Base-by-base conservation (phyloP, 2,888 invertebrate genomes). In the Drymonia ruficornis region DNA sequence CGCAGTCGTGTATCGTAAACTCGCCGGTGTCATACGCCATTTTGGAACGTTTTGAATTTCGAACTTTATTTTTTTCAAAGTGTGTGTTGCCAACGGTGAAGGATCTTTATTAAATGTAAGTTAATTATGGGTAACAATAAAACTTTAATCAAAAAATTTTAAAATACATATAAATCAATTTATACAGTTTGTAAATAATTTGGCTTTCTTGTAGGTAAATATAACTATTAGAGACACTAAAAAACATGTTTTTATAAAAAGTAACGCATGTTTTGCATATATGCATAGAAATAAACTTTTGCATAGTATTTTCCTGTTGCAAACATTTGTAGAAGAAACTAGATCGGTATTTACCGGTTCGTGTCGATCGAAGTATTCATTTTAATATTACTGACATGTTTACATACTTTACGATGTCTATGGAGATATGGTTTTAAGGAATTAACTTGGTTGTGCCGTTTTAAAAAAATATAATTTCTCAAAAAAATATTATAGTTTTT, bases 1-100 rank as follows among this genome's bases (percentile, higher is more conserved):
- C 78, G 76, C 91, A 91, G 91, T 91, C 84, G 77, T 73, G 78
- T 79, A 76, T 75, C 74, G 84, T 78, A 73, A 70, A 81, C 79
- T 72, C 76, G 64, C 70, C 71, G 48, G 59, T 55, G 59, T 56
- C 67, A 61, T 69, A 65, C 79, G 80, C 81, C 68, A 77, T 77
- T 75, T 76, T 71, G 56, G 65, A 77, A 78, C 76, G 75, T 78
- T 72, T 74, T 72, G 18, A 66, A 64, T 70, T 70, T 73, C 60
- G 61, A 70, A 71, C 63, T 63, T 65, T 73, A 64, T 53, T 57
- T 65, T 70, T 65, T 70, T 55, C 53, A 50, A 51, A 78, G 84
- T 87, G 88, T 79, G 81, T 83, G 84, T 83, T 76, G 78, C 80
- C 81, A 79, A 65, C 76, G 65, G 69, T 74, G 74, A 72, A 69